phyloP scores from a whole-genome alignment of 1,140 invertebrate genomes.

The Diachasmimorpha longicaudata region DNA sequence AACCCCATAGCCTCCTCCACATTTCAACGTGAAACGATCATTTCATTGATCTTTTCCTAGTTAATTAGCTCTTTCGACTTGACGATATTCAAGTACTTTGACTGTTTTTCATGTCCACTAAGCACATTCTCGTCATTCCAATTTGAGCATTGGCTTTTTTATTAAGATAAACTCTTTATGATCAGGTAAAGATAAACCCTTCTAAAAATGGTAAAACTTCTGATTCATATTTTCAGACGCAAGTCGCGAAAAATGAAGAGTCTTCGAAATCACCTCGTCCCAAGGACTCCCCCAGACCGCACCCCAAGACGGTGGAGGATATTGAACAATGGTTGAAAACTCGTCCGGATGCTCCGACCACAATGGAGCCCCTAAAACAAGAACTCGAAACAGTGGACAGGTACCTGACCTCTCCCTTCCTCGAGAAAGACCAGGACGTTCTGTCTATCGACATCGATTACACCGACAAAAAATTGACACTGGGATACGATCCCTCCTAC shows the following conservation, averaged over 20 bases:
- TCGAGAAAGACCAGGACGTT: conserved; percentile 42
- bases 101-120: no score
- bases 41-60: no score
- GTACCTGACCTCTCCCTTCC: conserved; percentile 42
- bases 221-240: no score
- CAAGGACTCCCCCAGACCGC: not conserved
- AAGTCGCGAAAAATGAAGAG: not conserved
- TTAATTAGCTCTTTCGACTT: no score
- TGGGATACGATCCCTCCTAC: conserved; percentile 45
- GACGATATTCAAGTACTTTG: no score
- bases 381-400: conserved; percentile 36
- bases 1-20: no score
- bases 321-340: conserved; percentile 56
- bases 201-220: no score
- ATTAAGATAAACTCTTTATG: no score
- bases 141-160: no score
- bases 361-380: conserved; percentile 41
- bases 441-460: conserved; percentile 48
- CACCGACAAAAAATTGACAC: conserved; percentile 44
- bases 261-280: not conserved
- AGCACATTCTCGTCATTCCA: no score
- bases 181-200: no score
- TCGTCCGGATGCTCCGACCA: conserved; percentile 43
- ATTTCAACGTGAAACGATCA: no score
- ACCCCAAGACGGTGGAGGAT: conserved; percentile 43